Evolutionary conservation across 2,888 invertebrate species (phyloP).

Genomic region (Shargacucullia verbasci): DNA sequence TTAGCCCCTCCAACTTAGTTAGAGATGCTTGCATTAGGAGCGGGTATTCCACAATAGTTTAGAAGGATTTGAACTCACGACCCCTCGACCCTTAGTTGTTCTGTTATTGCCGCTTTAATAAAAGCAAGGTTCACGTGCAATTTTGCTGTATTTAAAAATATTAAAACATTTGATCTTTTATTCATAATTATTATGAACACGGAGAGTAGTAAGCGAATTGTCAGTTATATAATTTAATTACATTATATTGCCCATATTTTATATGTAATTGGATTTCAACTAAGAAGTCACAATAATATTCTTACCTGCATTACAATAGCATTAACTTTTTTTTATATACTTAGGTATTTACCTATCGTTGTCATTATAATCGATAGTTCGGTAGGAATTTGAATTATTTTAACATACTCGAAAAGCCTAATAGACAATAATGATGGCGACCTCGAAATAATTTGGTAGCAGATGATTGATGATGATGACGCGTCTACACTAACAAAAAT

Average conservation of each 20-base stretch:
- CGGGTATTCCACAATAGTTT: conserved; percentile 10
- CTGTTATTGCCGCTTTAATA: not conserved
- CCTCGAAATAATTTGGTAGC: conserved; percentile 47
- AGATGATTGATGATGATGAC: conserved; percentile 47
- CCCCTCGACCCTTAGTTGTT: not conserved
- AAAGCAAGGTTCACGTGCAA: no score
- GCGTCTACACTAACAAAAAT: conserved; percentile 14
- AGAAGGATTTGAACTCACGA: conserved; percentile 3
- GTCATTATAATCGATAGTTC: conserved; percentile 21
- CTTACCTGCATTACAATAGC: no score
- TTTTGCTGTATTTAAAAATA: no score
- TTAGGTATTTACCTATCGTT: conserved; percentile 14
- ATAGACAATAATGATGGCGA: conserved; percentile 25
- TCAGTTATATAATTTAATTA: not conserved
- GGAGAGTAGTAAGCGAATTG: no score
- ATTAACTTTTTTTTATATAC: no score
- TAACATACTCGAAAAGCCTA: conserved; percentile 13
- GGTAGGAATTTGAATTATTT: conserved; percentile 37
- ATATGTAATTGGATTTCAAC: no score
- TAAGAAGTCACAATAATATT: no score
- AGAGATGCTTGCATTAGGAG: not conserved
- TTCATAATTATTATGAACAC: no score
- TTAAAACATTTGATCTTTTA: no score
- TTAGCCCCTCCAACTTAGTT: not conserved
- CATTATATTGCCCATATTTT: no score